Evolutionary conservation across 1,140 invertebrate species (phyloP), one percentile per base, ranked within the genome.

Genomic region (Sycophaga agraensis): DNA sequence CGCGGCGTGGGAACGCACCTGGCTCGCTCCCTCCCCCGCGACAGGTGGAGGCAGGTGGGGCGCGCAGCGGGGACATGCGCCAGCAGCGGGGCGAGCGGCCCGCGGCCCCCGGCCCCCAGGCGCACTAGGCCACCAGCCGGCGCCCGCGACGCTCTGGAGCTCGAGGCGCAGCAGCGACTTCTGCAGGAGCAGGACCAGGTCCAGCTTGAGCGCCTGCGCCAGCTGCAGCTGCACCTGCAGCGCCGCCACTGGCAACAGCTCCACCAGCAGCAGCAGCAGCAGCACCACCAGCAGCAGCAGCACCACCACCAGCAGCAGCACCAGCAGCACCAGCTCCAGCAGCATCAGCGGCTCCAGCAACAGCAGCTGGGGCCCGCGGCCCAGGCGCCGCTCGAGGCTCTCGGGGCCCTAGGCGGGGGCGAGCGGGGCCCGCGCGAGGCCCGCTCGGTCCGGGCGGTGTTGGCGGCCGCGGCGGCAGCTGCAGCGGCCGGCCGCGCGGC

Each of bases 1-100:
- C 73, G 71, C 71, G 68, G 68, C 68, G 71, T 70, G 70, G 68
- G 67, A 73, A 72, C 69, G 67, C 69, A 50, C 31, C 53, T 56
- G 53, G 63, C 51, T 19, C 50, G 34, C 35, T 39, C 35, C 14
- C 14, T 39, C 35, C 14, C 34, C 6, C 21, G 34, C 66, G 69
- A 71, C 69, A 70, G 69, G 68, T 70, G 64, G 17, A 24, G 31
- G 34, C 37, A 28, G 49, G n/a, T 4, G 5, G 11, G 11, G 24
- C 14, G 24, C n/a, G 5, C 35, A n/a, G 5, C 7, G 17, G 19
- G 16, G 1, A 4, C 2, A 19, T 19, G 28, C 28, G 2, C 5
- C n/a, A n/a, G n/a, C 28, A 24, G 34, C 37, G 17, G 49, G n/a
- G 12, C n/a, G 11, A 16, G 24, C 14, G 24, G 7, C 7, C 35